Conservation (phyloP, 2,113 vertebrate genomes). For the Oxygymnocypris stewartii region DNA sequence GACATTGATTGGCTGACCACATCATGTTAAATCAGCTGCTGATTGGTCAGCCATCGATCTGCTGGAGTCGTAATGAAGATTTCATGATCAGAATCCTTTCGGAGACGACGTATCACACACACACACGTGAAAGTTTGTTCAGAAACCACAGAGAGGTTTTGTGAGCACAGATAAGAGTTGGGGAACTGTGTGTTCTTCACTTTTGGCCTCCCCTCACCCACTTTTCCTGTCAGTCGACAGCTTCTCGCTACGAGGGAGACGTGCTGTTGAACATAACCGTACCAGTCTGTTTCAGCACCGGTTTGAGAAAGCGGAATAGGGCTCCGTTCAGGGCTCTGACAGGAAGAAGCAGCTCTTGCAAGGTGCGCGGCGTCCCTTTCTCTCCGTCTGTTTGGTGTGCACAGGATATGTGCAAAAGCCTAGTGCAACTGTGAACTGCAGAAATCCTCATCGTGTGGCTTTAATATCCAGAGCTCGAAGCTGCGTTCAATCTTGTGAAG, state of each 20-base stretch:
- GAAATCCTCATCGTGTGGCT: neutral
- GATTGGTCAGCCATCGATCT: constrained; percentile 31
- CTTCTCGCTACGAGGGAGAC: neutral
- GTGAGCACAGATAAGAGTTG: constrained; percentile 50
- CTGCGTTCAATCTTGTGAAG: neutral
- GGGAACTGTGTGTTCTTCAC: constrained; percentile 37
- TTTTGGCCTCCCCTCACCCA: constrained; percentile 32
- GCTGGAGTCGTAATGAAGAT: neutral
- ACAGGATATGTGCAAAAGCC: constrained; percentile 48
- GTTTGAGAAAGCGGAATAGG: constrained; percentile 32
- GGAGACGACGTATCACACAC: neutral
- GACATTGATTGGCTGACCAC: constrained; percentile 22
- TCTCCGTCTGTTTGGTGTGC: neutral
- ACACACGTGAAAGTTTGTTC: neutral
- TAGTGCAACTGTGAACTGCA: constrained; percentile 14
- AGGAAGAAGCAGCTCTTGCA: constrained; percentile 41
- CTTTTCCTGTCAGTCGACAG: constrained; percentile 56
- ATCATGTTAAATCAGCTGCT: constrained; percentile 28
- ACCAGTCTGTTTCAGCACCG: constrained; percentile 27
- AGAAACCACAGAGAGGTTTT: constrained; percentile 54
- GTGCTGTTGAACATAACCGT: constrained; percentile 45
- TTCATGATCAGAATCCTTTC: neutral
- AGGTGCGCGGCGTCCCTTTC: neutral
- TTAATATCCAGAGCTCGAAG: constrained; percentile 3
- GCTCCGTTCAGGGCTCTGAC: constrained; percentile 36